These are phyloP conservation scores for Microcebus lehilahytsara DNA, from an alignment of 2,113 vertebrate species.

Conservation along the genomic window DNA sequence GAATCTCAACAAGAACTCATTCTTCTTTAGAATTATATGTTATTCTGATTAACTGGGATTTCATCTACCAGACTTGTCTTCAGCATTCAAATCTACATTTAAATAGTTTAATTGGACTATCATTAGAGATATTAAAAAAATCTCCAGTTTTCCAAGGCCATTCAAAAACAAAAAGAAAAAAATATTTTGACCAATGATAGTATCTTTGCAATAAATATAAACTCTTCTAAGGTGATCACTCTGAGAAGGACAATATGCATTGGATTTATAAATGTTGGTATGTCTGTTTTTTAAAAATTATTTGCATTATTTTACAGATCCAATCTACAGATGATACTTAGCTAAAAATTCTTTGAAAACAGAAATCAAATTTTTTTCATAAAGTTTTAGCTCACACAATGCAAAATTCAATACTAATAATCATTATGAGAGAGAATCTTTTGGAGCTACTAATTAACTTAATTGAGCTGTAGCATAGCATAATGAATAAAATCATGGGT, in stretches of 20 bases:
- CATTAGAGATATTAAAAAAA: not conserved
- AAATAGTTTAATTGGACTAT: not conserved
- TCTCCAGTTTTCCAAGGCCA: not conserved
- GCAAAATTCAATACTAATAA: not conserved
- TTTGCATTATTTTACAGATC: not conserved
- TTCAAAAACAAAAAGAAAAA: not conserved
- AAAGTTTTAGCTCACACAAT: not conserved
- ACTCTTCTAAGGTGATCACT: not conserved
- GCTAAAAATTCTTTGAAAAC: conserved; percentile 1
- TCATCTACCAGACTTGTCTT: not conserved
- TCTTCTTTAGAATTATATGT: not conserved
- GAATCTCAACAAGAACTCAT: not conserved
- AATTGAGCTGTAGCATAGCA: not conserved
- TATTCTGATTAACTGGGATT: not conserved
- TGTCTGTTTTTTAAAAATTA: not conserved
- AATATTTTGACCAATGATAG: not conserved
- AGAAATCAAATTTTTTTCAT: not conserved
- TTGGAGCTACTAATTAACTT: not conserved
- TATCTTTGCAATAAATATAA: not conserved
- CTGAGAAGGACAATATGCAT: not conserved
- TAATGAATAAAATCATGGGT: not conserved
- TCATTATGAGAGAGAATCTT: not conserved
- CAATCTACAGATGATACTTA: not conserved
- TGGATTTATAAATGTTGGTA: not conserved
- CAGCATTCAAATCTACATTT: not conserved